phyloP scores from a whole-genome alignment of 2,113 vertebrate species.

The Boleophthalmus pectinirostris region DNA sequence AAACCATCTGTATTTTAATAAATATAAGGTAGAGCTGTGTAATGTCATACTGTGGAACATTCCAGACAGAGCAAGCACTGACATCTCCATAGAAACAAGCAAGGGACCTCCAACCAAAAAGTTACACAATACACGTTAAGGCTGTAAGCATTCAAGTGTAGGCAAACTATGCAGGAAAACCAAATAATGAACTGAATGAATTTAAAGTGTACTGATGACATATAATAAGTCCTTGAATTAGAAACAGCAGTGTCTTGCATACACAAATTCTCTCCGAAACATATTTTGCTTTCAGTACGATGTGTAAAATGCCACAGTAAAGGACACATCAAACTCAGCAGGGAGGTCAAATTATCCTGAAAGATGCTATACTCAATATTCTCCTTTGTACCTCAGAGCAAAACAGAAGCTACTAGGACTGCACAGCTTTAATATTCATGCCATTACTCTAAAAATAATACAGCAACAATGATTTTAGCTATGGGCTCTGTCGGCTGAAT shows the following conservation, averaged over 20 bases:
- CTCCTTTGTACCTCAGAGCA: slow-evolving; percentile 21
- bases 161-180: neutral
- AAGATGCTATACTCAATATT: slow-evolving; percentile 19
- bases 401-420: slow-evolving; percentile 29
- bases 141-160: neutral
- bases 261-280: neutral
- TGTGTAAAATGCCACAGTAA: slow-evolving; percentile 18
- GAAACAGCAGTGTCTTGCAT: neutral
- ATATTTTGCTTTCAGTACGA: slow-evolving; percentile 19
- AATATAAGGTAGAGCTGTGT: no score
- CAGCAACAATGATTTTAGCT: neutral
- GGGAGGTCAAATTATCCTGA: slow-evolving; percentile 32
- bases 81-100: no score
- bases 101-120: no score
- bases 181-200: neutral
- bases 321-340: slow-evolving; percentile 19
- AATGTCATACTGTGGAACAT: no score
- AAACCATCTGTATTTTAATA: no score
- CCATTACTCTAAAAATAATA: slow-evolving; percentile 32
- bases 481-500: neutral
- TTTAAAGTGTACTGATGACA: neutral
- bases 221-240: neutral
- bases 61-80: no score
- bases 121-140: no score
- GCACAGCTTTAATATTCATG: slow-evolving; percentile 25